phyloP scores from a whole-genome alignment of 1,140 invertebrate genomes.

The Tyrophagus putrescentiae region DNA sequence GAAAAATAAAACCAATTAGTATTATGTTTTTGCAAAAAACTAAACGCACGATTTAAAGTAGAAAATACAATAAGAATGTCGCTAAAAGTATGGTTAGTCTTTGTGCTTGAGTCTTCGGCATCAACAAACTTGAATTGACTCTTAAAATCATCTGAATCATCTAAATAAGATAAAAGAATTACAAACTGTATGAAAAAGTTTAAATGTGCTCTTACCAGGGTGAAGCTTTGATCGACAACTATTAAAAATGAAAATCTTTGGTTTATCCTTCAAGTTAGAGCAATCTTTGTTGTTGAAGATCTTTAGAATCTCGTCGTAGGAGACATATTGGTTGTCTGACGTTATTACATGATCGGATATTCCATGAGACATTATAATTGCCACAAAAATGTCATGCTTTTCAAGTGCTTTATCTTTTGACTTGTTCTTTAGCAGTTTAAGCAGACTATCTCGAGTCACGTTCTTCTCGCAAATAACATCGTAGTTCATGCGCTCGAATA shows the following conservation, averaged over 20 bases:
- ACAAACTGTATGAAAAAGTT: neutral
- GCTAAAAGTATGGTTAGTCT: neutral
- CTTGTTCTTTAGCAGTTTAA: neutral
- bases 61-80: slow-evolving; percentile 1
- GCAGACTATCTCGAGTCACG: neutral
- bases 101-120: too few relatives aligned
- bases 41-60: neutral
- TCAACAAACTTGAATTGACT: neutral
- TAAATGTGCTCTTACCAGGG: neutral
- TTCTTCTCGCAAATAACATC: neutral
- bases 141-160: neutral
- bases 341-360: neutral
- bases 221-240: slow-evolving; percentile 1
- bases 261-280: slow-evolving; percentile 1
- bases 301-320: neutral
- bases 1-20: neutral
- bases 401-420: slow-evolving; percentile 2
- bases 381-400: slow-evolving; percentile 11
- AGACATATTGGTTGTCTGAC: neutral
- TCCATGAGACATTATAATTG: slow-evolving; percentile 18
- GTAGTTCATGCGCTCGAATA: slow-evolving; percentile 9
- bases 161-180: neutral
- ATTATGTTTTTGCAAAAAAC: neutral
- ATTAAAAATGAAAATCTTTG: slow-evolving; percentile 18
- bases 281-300: slow-evolving; percentile 16